A percentile compares a stretch with the other conserved stretches of the same genome.
These are phyloP conservation scores for Cheilosia vernalis DNA, from an alignment of 2,888 invertebrate genomes.

Conservation along the genomic window DNA sequence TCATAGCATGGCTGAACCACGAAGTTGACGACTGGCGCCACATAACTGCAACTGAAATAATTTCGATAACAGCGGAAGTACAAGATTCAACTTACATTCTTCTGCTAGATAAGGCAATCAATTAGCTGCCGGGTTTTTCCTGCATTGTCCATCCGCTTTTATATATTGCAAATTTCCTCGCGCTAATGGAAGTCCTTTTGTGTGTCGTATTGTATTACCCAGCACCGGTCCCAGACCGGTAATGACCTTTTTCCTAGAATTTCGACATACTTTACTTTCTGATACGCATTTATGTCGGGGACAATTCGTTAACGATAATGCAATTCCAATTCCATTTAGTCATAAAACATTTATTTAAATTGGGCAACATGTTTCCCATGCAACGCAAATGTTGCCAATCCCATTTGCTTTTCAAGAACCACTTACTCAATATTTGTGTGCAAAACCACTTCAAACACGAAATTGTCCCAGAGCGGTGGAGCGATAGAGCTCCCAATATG, in stretches of 20 bases:
- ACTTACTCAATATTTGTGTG: slow-evolving; percentile 28
- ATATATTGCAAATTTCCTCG: slow-evolving; percentile 47
- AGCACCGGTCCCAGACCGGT: not conserved
- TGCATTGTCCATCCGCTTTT: not conserved
- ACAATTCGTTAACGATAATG: not conserved
- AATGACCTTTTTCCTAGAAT: slow-evolving; percentile 32
- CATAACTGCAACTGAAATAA: slow-evolving; percentile 14
- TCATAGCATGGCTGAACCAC: not conserved
- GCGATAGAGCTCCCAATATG: not conserved
- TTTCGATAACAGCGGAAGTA: slow-evolving; percentile 48
- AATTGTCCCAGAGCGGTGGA: slow-evolving; percentile 27
- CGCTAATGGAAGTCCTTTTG: slow-evolving; percentile 52
- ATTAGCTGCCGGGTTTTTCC: slow-evolving; percentile 11
- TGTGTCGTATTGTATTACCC: not conserved
- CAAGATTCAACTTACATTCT: not conserved
- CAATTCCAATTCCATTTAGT: slow-evolving; percentile 4
- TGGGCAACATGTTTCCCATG: slow-evolving; percentile 34
- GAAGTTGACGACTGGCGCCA: slow-evolving; percentile 32
- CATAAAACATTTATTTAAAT: slow-evolving; percentile 17
- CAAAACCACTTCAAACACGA: slow-evolving; percentile 48
- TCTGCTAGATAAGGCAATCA: slow-evolving; percentile 30
- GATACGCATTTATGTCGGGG: not conserved
- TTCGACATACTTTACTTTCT: not conserved
- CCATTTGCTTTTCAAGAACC: not conserved
- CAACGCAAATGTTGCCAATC: slow-evolving; percentile 30